Evolutionary conservation across 2,888 invertebrate genomes (phyloP), one percentile per base, ranked within the genome.

Genomic region (Caenorhabditis sp.): DNA sequence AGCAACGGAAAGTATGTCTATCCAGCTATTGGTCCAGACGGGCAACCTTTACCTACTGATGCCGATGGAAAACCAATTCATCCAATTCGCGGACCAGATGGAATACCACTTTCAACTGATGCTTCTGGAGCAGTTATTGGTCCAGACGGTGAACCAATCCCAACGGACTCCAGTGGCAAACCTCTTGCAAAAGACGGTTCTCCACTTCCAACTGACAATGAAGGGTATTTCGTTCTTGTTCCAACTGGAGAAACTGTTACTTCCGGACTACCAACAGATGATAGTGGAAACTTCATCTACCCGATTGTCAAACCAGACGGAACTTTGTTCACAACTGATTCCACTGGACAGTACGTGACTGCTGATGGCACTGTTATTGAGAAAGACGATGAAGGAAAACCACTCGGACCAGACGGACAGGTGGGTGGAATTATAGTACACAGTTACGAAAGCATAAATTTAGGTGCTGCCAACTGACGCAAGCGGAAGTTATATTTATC

Each of bases 341-440:
- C 68, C 6, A 35, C 24, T 41, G 85, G 84, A 41, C 24, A 82
- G 10, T 73, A 61, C 28, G 56, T 86, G 12, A 51, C 47, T 2
- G 49, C 24, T 19, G 61, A 68, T 31, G 77, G 77, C 14, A 22
- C 14, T 3, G 19, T 61, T 4, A 51, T 81, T 22, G 70, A 22
- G 22, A 61, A 44, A 14, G 77, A 81, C 31, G 75, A 80, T 0
- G 69, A 70, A 12, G 76, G 80, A 1, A 59, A 73, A 31, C 84
- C 81, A 10, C 70, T 88, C 35, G 87, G 83, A 14, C 80, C 80
- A 16, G 85, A 90, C 41, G 89, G 87, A 44, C 70, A 77, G 58
- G 68, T 80, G 8, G 19, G 51, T 24, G n/a, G n/a, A n/a, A n/a
- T n/a, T n/a, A n/a, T n/a, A 31, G 7, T 31, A 31, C 31, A 31